Percentiles rank a stretch among this genome's conserved stretches.
phyloP scores from a whole-genome alignment of 1,140 invertebrate genomes.

The Apocrypta bakeri region DNA sequence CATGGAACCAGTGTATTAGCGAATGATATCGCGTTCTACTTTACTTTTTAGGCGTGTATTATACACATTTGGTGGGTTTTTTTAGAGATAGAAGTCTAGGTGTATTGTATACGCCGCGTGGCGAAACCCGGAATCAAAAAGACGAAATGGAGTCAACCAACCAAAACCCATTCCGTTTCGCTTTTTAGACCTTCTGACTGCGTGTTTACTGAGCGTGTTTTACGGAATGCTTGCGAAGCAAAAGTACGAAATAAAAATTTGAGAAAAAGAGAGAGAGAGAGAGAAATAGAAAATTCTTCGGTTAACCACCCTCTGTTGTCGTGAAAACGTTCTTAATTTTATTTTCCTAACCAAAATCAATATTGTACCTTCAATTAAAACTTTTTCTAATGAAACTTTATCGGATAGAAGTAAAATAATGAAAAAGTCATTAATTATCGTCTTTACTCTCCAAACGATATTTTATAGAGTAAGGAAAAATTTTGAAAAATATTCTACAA shows the following conservation, averaged over 20 bases:
- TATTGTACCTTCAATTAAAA: not conserved
- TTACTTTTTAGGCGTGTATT: not conserved
- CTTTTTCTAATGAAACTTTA: too few species aligned
- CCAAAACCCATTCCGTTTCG: not conserved
- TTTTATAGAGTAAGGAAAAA: too few species aligned
- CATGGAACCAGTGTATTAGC: not conserved
- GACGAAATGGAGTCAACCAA: not conserved
- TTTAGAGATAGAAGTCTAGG: not conserved
- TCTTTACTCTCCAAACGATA: too few species aligned
- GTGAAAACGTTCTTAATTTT: too few species aligned
- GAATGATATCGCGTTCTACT: not conserved
- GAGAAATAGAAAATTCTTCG: too few species aligned
- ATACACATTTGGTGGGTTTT: not conserved
- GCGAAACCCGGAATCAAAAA: conserved; percentile 1
- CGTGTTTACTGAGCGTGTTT: not conserved
- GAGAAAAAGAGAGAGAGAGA: too few species aligned
- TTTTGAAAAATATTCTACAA: too few species aligned
- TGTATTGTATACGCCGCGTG: not conserved
- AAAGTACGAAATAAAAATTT: not conserved
- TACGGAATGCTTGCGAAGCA: not conserved
- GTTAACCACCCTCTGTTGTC: too few species aligned
- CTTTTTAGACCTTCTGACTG: not conserved
- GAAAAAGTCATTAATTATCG: too few species aligned
- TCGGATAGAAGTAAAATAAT: too few species aligned
- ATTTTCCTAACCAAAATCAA: too few species aligned